Conservation (phyloP, 2,888 invertebrate genomes). For the Isotomurus palustris region DNA sequence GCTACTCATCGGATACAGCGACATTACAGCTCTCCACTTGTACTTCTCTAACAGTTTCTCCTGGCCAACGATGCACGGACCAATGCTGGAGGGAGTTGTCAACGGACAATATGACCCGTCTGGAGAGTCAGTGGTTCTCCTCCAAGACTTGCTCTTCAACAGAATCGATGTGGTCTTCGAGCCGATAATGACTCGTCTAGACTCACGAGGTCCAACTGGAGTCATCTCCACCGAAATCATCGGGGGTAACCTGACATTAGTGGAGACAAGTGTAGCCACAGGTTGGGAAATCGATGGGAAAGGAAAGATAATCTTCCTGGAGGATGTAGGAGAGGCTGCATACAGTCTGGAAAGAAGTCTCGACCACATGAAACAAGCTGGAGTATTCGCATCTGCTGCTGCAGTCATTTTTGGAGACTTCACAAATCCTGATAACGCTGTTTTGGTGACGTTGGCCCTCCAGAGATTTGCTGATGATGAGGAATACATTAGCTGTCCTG, state of each 20-base stretch:
- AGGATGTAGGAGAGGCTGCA: conserved; percentile 31
- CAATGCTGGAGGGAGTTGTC: conserved; percentile 34
- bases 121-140: conserved; percentile 14
- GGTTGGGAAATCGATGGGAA: conserved; percentile 21
- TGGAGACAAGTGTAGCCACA: conserved; percentile 28
- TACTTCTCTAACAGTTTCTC: conserved; percentile 25
- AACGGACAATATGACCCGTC: conserved; percentile 26
- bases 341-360: conserved; percentile 29
- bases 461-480: conserved; percentile 26
- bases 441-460: conserved; percentile 19
- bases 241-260: conserved; percentile 30
- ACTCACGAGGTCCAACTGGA: conserved; percentile 6
- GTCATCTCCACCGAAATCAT: conserved; percentile 16
- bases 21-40: conserved; percentile 31
- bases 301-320: conserved; percentile 26
- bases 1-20: conserved; percentile 32
- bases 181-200: conserved; percentile 19
- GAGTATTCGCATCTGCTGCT: conserved; percentile 15
- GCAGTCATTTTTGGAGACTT: conserved; percentile 38
- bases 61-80: conserved; percentile 29
- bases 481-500: conserved; percentile 14
- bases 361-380: conserved; percentile 30
- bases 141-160: conserved; percentile 19
- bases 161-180: conserved; percentile 12
- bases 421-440: conserved; percentile 17